phyloP scores from a whole-genome alignment of 2,797 vertebrate species.

The Sebastolobus alascanus region DNA sequence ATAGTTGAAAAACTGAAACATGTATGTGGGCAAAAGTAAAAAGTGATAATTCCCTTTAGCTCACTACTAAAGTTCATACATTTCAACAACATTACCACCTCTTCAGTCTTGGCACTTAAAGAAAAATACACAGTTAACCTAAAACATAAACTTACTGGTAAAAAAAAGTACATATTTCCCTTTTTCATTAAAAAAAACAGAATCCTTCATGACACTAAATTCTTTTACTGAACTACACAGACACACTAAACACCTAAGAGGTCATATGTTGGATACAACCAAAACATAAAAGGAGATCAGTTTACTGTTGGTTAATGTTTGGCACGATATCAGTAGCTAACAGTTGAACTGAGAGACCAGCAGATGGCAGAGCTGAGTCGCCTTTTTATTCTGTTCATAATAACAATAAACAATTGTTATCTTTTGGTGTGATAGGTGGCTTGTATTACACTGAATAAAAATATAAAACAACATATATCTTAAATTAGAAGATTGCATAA shows the following conservation, averaged over 20 bases:
- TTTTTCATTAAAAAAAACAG: neutral
- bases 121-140: conserved; percentile 1
- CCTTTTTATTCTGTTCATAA: neutral
- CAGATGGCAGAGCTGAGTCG: conserved; percentile 38
- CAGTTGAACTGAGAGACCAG: conserved; percentile 12
- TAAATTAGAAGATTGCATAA: neutral
- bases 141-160: neutral
- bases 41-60: neutral
- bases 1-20: neutral
- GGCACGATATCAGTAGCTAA: neutral
- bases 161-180: neutral
- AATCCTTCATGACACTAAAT: neutral
- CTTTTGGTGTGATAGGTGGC: neutral
- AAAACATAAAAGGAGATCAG: neutral
- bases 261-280: neutral
- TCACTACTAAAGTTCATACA: neutral
- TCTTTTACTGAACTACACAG: neutral
- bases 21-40: conserved; percentile 13
- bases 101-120: neutral
- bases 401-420: neutral
- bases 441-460: neutral
- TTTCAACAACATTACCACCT: neutral
- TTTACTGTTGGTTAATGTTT: neutral
- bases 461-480: neutral
- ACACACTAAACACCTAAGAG: neutral